Evolutionary conservation across 2,113 vertebrate species (phyloP), one percentile per base, ranked within the genome.

Genomic region (Acanthisitta chloris): DNA sequence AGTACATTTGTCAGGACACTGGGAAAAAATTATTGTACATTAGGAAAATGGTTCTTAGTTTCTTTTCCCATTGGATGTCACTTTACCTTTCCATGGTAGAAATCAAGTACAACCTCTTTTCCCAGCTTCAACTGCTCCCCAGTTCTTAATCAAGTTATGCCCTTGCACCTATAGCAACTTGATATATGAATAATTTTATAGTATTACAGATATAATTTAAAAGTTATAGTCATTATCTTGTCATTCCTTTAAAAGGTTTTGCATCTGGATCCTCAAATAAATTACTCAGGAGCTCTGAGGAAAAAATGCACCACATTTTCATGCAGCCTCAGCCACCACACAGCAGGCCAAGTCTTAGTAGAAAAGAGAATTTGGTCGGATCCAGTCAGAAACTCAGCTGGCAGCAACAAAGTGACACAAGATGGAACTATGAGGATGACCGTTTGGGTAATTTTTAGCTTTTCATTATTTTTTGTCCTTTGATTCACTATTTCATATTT

Each of bases 281-380:
- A n/a, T 43, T 28, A n/a, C 45, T 48, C 11, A 8, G 42, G 12
- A 64, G 15, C 23, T 61, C 18, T 4, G 12, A 34, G 14, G 13
- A 20, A 6, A 52, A 91, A 69, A 43, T 0, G 10, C 8, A 49
- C 4, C 59, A 16, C 1, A 0, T 31, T 28, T 28, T 73, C 51
- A 43, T 45, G n/a, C 9, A 57, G 31, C 6, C 18, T 31, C 9
- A 57, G 31, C 6, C 18, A 12, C 19, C 4, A 1, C 16, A 19
- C 5, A 69, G 73, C 38, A 33, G 52, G 21, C 6, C 49, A 17
- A 77, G 28, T 25, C 29, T 49, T 7, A 43, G 40, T 6, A 62
- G 17, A 25, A 70, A 58, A 54, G 19, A 20, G 23, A 66, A 17
- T 4, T 6, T 62, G 19, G 54, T 43, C 40, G 1, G 4, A 28